phyloP scores from a whole-genome alignment of 2,797 vertebrate genomes.

The Brachymystax lenok region DNA sequence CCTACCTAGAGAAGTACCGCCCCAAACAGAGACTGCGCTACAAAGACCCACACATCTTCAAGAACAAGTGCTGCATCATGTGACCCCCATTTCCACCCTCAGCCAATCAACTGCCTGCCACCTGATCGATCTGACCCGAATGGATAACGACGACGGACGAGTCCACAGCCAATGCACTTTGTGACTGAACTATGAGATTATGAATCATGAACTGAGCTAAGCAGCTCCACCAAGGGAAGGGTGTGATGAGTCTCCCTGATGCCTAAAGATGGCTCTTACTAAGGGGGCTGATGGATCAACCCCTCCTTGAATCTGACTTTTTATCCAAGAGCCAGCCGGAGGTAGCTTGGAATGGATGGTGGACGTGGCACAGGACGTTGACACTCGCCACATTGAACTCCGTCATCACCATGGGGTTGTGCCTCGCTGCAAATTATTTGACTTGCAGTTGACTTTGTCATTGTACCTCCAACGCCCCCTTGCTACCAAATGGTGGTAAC shows the following conservation, averaged over 20 bases:
- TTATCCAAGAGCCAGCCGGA: not conserved
- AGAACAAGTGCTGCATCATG: constrained; percentile 94
- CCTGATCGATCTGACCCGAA: not conserved
- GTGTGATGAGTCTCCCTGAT: not conserved
- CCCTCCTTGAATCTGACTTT: not conserved
- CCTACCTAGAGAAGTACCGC: constrained; percentile 96
- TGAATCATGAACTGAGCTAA: not conserved
- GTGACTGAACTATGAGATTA: not conserved
- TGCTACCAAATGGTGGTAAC: not conserved
- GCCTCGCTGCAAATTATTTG: not conserved
- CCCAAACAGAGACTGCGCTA: constrained; percentile 95
- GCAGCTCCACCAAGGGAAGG: not conserved
- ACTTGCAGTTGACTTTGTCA: not conserved
- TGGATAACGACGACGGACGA: not conserved
- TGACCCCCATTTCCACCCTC: constrained; percentile 45
- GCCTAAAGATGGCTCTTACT: not conserved
- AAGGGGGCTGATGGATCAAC: not conserved
- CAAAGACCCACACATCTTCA: constrained; percentile 89
- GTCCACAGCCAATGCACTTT: not conserved
- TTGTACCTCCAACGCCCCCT: not conserved
- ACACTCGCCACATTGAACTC: not conserved
- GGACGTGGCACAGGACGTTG: not conserved
- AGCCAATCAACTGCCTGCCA: not conserved
- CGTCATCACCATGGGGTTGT: not conserved
- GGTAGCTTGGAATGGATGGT: not conserved